A percentile compares a stretch with the other conserved stretches of the same genome.
These are phyloP conservation scores for Drosophila kikkawai DNA, from an alignment of 1,140 invertebrate genomes.

Conservation along the genomic window DNA sequence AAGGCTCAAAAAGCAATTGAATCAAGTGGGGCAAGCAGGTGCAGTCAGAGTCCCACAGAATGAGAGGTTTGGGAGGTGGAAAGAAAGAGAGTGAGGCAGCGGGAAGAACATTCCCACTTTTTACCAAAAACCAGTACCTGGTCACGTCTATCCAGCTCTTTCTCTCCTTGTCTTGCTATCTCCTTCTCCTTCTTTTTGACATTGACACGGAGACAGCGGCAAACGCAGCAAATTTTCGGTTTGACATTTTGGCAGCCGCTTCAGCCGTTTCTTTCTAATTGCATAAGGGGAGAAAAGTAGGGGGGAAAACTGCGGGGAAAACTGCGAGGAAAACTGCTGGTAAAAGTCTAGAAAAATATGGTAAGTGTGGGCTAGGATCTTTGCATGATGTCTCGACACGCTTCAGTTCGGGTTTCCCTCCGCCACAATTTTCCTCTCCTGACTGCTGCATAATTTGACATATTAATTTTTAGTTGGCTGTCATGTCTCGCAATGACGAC, in stretches of 20 bases:
- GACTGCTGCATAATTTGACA: conserved; percentile 73
- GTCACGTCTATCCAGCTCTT: conserved; percentile 6
- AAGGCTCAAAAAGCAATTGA: conserved; percentile 24
- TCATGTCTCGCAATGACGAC: conserved; percentile 57
- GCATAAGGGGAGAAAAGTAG: conserved; percentile 20
- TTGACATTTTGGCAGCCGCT: conserved; percentile 78
- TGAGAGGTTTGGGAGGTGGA: not conserved
- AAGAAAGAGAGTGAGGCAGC: not conserved
- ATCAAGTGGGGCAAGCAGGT: conserved; percentile 39
- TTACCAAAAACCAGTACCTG: conserved; percentile 46
- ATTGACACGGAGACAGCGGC: conserved; percentile 52
- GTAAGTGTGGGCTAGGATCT: conserved; percentile 9
- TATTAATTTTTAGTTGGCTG: conserved; percentile 72
- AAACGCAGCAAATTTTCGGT: conserved; percentile 73
- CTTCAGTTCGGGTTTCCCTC: conserved; percentile 45
- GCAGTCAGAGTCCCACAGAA: conserved; percentile 11
- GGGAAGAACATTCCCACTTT: conserved; percentile 39
- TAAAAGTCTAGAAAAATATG: conserved; percentile 8
- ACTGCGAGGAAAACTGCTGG: not conserved
- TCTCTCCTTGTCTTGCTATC: not conserved
- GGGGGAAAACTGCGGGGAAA: not conserved
- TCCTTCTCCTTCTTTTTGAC: conserved; percentile 14
- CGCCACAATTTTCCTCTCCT: conserved; percentile 6
- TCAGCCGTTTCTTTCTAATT: conserved; percentile 67
- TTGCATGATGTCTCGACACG: conserved; percentile 58